Conservation (phyloP, 2,888 invertebrate species). For the Drosophila suboccidentalis region DNA sequence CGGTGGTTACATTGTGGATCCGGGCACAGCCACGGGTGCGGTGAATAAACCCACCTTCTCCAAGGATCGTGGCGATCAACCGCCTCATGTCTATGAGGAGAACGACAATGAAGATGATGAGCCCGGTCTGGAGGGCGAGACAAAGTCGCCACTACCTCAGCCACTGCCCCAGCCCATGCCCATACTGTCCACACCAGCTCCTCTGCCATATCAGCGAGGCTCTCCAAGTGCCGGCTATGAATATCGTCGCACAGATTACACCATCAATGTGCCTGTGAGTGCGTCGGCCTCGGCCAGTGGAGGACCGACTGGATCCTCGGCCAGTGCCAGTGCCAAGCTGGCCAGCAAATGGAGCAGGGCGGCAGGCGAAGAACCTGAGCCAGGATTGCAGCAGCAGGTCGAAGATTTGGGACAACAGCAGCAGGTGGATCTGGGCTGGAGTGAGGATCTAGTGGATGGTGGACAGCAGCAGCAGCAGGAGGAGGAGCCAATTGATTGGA, state of each 20-base stretch:
- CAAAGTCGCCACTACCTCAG: slow-evolving; percentile 35
- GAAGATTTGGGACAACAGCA: slow-evolving; percentile 56
- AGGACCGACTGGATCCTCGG: slow-evolving; percentile 54
- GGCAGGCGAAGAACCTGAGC: slow-evolving; percentile 50
- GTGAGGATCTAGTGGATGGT: slow-evolving; percentile 38
- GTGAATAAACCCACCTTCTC: slow-evolving; percentile 72
- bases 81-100: slow-evolving; percentile 83
- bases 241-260: slow-evolving; percentile 64
- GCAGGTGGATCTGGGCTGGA: slow-evolving; percentile 47
- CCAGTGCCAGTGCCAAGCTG: slow-evolving; percentile 50
- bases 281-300: slow-evolving; percentile 62
- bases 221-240: slow-evolving; percentile 41
- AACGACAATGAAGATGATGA: slow-evolving; percentile 80
- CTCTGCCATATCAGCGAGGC: slow-evolving; percentile 42
- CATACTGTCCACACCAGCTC: slow-evolving; percentile 39
- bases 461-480: slow-evolving; percentile 52
- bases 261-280: slow-evolving; percentile 56
- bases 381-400: slow-evolving; percentile 64
- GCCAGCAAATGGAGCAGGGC: slow-evolving; percentile 58
- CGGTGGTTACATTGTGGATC: slow-evolving; percentile 69
- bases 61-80: slow-evolving; percentile 85
- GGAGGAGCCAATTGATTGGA: slow-evolving; percentile 33
- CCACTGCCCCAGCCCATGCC: slow-evolving; percentile 41
- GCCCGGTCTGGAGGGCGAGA: slow-evolving; percentile 78
- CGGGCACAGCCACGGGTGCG: slow-evolving; percentile 70